Conservation (phyloP, 2,113 vertebrate genomes). For the Mustela nigripes region DNA sequence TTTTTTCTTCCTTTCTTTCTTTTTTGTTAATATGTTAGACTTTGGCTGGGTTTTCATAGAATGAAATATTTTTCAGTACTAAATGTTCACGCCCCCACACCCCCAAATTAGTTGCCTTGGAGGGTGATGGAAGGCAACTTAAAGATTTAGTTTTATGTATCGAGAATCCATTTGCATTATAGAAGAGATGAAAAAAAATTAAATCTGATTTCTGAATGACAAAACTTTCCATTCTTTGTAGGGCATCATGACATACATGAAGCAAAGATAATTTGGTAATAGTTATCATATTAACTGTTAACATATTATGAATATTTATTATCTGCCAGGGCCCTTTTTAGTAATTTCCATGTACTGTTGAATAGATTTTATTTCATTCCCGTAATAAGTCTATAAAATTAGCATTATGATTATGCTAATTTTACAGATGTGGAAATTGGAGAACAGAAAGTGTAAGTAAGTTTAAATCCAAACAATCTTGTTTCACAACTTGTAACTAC, state of each 20-base stretch:
- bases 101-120: not conserved
- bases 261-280: not conserved
- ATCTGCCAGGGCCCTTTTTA: not conserved
- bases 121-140: not conserved
- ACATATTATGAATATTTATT: not conserved
- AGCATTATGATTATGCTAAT: not conserved
- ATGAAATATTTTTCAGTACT: not conserved
- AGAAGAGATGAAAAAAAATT: not conserved
- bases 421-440: not conserved
- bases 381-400: not conserved
- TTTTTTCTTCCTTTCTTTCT: not conserved
- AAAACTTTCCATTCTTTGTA: not conserved
- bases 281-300: not conserved
- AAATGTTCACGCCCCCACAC: not conserved
- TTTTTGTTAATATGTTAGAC: not conserved
- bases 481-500: not conserved
- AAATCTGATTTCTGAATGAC: constrained; percentile 13
- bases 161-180: not conserved
- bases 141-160: constrained; percentile 10
- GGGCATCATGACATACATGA: not conserved
- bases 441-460: not conserved
- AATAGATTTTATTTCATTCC: constrained; percentile 7
- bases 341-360: not conserved
- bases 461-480: not conserved
- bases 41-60: not conserved